Evolutionary conservation across 2,797 vertebrate species (phyloP), one percentile per base, ranked within the genome.

Genomic region (Nothura maculosa): DNA sequence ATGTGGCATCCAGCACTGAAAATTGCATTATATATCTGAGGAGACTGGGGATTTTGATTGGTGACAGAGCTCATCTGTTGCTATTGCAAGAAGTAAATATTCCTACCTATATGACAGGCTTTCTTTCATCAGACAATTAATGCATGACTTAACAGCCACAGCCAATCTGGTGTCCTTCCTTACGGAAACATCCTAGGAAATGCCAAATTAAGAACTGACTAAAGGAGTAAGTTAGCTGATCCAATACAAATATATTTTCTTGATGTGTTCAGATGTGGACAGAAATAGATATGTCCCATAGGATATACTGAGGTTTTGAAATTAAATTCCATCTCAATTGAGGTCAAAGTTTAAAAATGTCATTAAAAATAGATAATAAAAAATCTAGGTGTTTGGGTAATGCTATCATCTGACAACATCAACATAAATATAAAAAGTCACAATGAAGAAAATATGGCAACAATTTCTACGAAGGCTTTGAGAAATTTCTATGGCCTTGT

Each of bases 11-110:
- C 38, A 16, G 57, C 67, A 32, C 45, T 82, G 66, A 55, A 78
- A 94, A 90, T 78, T 77, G 10, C 2, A 2, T 32, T 77, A 64
- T n/a, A 10, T 70, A 8, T 90, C 70, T 83, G 57, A 81, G 72
- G 69, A 81, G 27, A 27, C 30, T 81, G 12, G 15, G 12, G 40
- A 61, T 38, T 87, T 90, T 80, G 14, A 48, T 5, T 81, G n/a
- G 69, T 62, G 30, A 85, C 30, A 72, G 24, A 72, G n/a, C 21
- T 68, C 25, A 55, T 25, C 16, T 3, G 3, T 10, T 40, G 30
- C 5, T 69, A 86, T 92, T 58, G 21, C 21, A 30, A 34, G 43
- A 67, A 32, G 14, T 42, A 34, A 54, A 18, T 32, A 5, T 69
- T 60, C 47, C 54, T 61, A 66, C 34, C 42, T 32, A 8, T 16